Conservation (phyloP, 2,113 vertebrate species). For the Anguilla japonica region DNA sequence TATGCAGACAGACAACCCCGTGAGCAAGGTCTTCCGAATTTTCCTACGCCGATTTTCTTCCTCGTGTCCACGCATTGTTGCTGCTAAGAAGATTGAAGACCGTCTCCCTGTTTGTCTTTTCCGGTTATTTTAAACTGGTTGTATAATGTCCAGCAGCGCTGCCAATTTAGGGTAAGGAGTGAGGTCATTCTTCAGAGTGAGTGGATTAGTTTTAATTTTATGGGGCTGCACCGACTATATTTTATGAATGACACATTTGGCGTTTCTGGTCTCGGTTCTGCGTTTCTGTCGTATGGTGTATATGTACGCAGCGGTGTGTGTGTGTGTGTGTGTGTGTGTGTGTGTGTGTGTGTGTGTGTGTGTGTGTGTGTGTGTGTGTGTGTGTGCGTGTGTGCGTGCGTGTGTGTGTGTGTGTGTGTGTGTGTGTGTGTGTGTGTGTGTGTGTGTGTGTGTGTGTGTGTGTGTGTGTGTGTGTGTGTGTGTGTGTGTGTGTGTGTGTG, state of each 20-base stretch:
- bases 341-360: too few relatives aligned
- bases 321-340: not conserved
- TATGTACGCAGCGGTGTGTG: not conserved
- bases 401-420: too few relatives aligned
- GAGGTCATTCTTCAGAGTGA: not conserved
- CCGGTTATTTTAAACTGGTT: not conserved
- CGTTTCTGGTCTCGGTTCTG: not conserved
- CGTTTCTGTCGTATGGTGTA: not conserved
- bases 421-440: too few relatives aligned
- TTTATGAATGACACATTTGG: not conserved
- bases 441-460: too few relatives aligned
- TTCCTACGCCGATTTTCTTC: not conserved
- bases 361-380: too few relatives aligned
- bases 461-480: too few relatives aligned
- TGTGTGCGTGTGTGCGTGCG: too few relatives aligned
- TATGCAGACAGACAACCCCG: not conserved
- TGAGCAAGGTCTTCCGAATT: not conserved
- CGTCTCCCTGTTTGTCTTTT: not conserved
- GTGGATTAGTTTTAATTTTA: not conserved
- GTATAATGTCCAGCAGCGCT: not conserved
- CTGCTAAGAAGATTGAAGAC: not conserved
- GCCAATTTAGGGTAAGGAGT: not conserved
- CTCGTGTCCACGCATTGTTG: not conserved
- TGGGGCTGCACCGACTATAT: not conserved
- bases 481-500: too few relatives aligned